A percentile compares a stretch with the other conserved stretches of the same genome.
phyloP scores from a whole-genome alignment of 2,113 vertebrate species.

The Myotis yumanensis region DNA sequence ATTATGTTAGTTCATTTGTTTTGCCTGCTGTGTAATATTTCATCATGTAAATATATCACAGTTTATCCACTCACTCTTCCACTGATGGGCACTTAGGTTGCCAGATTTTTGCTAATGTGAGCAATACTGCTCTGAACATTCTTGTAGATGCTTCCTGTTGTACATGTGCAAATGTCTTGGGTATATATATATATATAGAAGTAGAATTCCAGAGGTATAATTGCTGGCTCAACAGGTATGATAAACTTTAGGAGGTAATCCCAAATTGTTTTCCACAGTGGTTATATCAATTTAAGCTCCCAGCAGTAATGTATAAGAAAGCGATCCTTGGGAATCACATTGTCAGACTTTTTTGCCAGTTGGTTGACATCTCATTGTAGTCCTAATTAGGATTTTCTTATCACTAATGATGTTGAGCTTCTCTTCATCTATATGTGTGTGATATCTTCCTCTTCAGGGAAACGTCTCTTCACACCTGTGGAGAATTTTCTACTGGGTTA shows the following conservation, averaged over 20 bases:
- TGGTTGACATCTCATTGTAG: not conserved
- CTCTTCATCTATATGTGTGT: not conserved
- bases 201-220: not conserved
- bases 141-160: not conserved
- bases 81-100: not conserved
- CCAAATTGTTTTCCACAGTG: not conserved
- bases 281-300: not conserved
- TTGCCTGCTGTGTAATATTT: not conserved
- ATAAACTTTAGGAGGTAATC: not conserved
- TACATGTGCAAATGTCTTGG: not conserved
- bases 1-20: not conserved
- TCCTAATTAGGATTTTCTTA: constrained; percentile 1
- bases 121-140: not conserved
- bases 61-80: not conserved
- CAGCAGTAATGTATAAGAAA: not conserved
- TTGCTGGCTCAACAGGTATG: not conserved
- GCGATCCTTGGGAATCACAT: not conserved
- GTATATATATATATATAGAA: not conserved
- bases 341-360: not conserved
- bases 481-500: not conserved
- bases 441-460: not conserved
- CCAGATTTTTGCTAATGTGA: not conserved
- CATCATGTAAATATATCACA: not conserved
- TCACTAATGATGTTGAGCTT: not conserved
- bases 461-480: not conserved